phyloP scores from a whole-genome alignment of 2,797 vertebrate genomes.

The Oreonectes daqikongensis region DNA sequence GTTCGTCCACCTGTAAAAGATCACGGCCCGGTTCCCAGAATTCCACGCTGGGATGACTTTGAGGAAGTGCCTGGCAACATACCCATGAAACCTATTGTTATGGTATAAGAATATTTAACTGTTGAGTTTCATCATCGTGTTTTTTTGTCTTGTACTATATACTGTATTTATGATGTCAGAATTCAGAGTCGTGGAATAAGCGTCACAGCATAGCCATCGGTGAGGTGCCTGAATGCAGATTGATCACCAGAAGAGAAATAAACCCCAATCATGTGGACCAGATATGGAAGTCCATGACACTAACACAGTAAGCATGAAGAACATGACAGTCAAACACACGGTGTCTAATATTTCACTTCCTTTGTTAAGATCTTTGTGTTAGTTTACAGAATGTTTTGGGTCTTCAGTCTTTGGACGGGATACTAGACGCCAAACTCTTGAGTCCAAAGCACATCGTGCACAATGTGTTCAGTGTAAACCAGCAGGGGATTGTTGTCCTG shows the following conservation, averaged over 20 bases:
- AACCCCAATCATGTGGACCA: slow-evolving; percentile 85
- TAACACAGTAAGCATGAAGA: slow-evolving; percentile 71
- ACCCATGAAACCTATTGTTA: slow-evolving; percentile 74
- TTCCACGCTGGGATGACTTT: slow-evolving; percentile 85
- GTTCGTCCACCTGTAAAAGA: slow-evolving; percentile 71
- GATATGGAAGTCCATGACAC: slow-evolving; percentile 90
- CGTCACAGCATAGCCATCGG: slow-evolving; percentile 95
- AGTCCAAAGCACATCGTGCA: slow-evolving; percentile 88
- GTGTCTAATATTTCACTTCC: not conserved
- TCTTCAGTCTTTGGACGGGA: slow-evolving; percentile 85
- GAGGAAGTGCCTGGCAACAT: slow-evolving; percentile 78
- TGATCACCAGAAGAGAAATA: slow-evolving; percentile 83
- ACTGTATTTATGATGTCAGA: slow-evolving; percentile 64
- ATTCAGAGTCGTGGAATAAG: slow-evolving; percentile 89
- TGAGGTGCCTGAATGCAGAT: slow-evolving; percentile 87
- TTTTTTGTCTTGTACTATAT: not conserved
- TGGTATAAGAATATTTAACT: slow-evolving; percentile 69
- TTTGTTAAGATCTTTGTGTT: not conserved
- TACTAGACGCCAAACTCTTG: slow-evolving; percentile 80
- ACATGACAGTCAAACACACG: not conserved
- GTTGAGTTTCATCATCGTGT: not conserved
- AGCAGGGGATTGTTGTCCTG: slow-evolving; percentile 86
- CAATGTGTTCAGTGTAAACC: slow-evolving; percentile 89
- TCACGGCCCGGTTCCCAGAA: slow-evolving; percentile 79
- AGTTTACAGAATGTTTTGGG: slow-evolving; percentile 87